Evolutionary conservation across 1,140 invertebrate species (phyloP), one percentile per base, ranked within the genome.

Genomic region (Pentalonia nigronervosa): DNA sequence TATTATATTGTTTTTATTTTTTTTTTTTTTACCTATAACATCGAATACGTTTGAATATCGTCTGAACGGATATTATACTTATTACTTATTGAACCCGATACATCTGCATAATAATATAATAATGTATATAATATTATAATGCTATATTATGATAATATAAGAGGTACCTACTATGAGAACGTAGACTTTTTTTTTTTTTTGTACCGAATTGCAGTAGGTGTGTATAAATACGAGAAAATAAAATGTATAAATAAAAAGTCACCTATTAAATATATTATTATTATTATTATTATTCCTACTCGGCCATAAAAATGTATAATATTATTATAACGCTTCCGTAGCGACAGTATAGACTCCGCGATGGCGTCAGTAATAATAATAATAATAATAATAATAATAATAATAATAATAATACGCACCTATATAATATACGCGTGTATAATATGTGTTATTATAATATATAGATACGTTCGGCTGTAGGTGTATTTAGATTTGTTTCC

Each of bases 61-160:
- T 11, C 30, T 67, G n/a, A 34, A 76, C 14, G n/a, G 30, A 76
- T 76, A 76, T 23, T 53, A 53, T 76, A 23, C 41, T n/a, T 67
- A 30, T 60, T 67, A n/a, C n/a, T n/a, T 30, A 30, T 76, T 14
- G 30, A 76, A 76, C 60, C 60, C 60, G 14, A 76, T 67, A 30
- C n/a, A 67, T 76, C 60, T 76, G 60, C 60, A 76, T 76, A 76
- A 76, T 76, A 76, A 76, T 76, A 76, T n/a, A 76, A 76, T 76
- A 76, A 76, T n/a, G 60, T 76, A n/a, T 76, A 14, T 76, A 76
- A 14, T 76, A 76, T 67, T 67, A 30, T 67, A 67, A 67, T 67
- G 60, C 30, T 67, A 67, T 67, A 67, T n/a, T 76, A 76, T 76
- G 60, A 76, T 76, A 76, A 76, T 76, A 34, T 9, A 76, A n/a